phyloP scores from a whole-genome alignment of 2,113 vertebrate genomes.

The Plecturocebus donacophilus region DNA sequence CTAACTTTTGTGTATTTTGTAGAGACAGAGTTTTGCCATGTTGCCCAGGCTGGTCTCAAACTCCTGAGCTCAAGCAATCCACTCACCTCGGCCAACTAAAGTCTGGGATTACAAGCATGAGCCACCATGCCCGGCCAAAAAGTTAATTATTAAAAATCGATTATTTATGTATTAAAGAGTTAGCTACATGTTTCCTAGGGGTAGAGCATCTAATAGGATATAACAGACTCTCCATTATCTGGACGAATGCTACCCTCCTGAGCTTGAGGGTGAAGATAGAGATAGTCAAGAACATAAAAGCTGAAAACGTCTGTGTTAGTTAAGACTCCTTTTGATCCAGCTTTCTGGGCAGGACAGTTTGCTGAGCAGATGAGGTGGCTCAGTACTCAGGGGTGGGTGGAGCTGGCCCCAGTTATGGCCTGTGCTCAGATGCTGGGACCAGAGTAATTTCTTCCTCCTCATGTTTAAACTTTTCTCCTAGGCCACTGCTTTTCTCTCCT shows the following conservation, averaged over 20 bases:
- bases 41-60: no score
- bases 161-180: neutral
- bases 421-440: neutral
- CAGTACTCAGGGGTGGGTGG: neutral
- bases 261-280: rapidly evolving
- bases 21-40: no score
- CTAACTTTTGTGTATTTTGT: no score
- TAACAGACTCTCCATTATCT: neutral
- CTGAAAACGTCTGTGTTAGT: rapidly evolving
- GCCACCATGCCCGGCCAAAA: no score
- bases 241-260: neutral
- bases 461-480: rapidly evolving
- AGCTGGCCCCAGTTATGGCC: neutral
- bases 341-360: neutral
- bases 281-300: neutral
- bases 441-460: neutral
- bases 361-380: neutral
- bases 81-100: no score
- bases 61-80: no score
- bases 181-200: neutral
- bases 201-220: neutral
- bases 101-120: no score
- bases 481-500: neutral
- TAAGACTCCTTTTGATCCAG: rapidly evolving
- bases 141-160: neutral